Conservation (phyloP, 1,140 invertebrate genomes). For the Dinothrombium tinctorium region DNA sequence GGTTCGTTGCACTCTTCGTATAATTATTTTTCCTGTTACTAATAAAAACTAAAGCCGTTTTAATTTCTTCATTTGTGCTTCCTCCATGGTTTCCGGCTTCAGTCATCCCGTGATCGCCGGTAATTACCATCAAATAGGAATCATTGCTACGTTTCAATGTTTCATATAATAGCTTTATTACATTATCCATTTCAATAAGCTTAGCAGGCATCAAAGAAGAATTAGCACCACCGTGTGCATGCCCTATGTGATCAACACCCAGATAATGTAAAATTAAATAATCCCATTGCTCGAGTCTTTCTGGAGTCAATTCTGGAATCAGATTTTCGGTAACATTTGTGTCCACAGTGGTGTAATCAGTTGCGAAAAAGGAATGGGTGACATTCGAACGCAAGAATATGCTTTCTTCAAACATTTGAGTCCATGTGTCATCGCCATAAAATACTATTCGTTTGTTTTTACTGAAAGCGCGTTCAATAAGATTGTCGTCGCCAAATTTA, state of each 20-base stretch:
- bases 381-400: conserved; percentile 52
- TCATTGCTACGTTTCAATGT: conserved; percentile 18
- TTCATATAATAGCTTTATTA: conserved; percentile 40
- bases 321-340: conserved; percentile 71
- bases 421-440: conserved; percentile 92
- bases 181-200: conserved; percentile 75
- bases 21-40: conserved; percentile 17
- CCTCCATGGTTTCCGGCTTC: conserved; percentile 85
- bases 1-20: no score
- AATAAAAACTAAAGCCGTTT: conserved; percentile 48
- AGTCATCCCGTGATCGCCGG: conserved; percentile 90
- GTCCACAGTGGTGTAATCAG: conserved; percentile 86
- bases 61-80: conserved; percentile 45
- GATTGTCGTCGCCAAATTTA: conserved; percentile 46
- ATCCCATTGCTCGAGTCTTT: conserved; percentile 47
- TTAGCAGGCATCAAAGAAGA: conserved; percentile 52
- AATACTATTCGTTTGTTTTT: conserved; percentile 42
- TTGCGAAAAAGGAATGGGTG: conserved; percentile 78
- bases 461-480: conserved; percentile 38
- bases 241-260: conserved; percentile 92
- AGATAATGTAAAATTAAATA: conserved; percentile 84
- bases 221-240: conserved; percentile 45
- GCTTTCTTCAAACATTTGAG: conserved; percentile 48
- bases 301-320: conserved; percentile 35
- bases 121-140: conserved; percentile 41